phyloP scores from a whole-genome alignment of 1,140 invertebrate species.

The Aphis gossypii region DNA sequence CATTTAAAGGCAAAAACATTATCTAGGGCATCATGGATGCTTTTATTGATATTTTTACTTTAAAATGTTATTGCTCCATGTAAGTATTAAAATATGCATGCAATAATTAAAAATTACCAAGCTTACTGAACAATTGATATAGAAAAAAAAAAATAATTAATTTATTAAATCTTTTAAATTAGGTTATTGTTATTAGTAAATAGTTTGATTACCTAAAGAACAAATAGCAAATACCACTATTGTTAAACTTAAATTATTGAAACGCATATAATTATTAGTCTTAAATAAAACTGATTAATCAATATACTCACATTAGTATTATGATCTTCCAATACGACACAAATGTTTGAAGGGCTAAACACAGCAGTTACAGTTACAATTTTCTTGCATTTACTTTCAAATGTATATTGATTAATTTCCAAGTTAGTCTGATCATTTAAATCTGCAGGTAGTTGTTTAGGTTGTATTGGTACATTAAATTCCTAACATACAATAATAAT shows the following conservation, averaged over 20 bases:
- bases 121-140: too few species aligned
- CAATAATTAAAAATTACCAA: too few species aligned
- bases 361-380: neutral
- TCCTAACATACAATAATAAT: too few species aligned
- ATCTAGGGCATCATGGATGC: too few species aligned
- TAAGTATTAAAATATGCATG: too few species aligned
- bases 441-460: neutral
- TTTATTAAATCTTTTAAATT: neutral
- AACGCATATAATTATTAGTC: neutral
- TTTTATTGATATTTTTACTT: too few species aligned
- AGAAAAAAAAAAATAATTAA: too few species aligned
- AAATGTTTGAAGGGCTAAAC: neutral
- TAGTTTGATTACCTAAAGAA: neutral
- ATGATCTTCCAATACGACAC: neutral
- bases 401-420: neutral
- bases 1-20: too few species aligned
- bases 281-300: neutral
- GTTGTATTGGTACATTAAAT: neutral
- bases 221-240: too few species aligned
- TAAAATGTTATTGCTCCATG: too few species aligned
- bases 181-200: neutral
- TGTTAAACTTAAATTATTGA: neutral
- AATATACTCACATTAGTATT: neutral
- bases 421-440: neutral
- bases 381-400: conserved; percentile 5